A percentile compares a stretch with the other conserved stretches of the same genome.
Evolutionary conservation across 2,888 invertebrate species (phyloP).

Genomic region (Uropetala carovei): DNA sequence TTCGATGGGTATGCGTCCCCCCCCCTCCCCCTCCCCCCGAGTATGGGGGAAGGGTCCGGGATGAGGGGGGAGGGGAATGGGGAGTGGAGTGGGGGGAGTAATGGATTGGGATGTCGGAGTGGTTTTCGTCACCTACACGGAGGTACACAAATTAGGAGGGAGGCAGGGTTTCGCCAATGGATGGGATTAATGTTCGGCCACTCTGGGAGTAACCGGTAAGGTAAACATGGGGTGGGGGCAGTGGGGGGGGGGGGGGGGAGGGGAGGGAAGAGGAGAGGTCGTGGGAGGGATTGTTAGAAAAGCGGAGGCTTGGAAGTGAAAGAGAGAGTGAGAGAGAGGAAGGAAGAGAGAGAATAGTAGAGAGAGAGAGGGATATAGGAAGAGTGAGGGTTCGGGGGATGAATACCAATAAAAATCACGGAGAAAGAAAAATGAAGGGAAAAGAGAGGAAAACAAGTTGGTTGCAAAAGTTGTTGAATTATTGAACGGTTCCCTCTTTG

Average conservation of each 20-base stretch:
- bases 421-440: neutral
- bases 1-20: too few species aligned
- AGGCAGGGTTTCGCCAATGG: conserved; percentile 21
- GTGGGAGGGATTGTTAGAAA: neutral
- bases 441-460: neutral
- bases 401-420: conserved; percentile 9
- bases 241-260: neutral
- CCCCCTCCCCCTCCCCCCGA: too few species aligned
- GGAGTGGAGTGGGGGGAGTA: neutral
- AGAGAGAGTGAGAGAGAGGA: neutral
- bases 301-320: neutral
- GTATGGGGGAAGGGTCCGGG: neutral
- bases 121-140: conserved; percentile 11
- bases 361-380: neutral
- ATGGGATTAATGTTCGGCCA: conserved; percentile 19
- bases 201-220: neutral
- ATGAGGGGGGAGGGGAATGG: neutral
- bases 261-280: neutral
- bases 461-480: conserved; percentile 34
- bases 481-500: neutral
- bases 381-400: neutral
- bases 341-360: neutral
- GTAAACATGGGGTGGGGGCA: neutral
- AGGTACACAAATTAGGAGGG: conserved; percentile 35
- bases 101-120: conserved; percentile 9